These are phyloP conservation scores for Ceriagrion tenellum DNA, from an alignment of 2,888 invertebrate genomes.

Conservation along the genomic window DNA sequence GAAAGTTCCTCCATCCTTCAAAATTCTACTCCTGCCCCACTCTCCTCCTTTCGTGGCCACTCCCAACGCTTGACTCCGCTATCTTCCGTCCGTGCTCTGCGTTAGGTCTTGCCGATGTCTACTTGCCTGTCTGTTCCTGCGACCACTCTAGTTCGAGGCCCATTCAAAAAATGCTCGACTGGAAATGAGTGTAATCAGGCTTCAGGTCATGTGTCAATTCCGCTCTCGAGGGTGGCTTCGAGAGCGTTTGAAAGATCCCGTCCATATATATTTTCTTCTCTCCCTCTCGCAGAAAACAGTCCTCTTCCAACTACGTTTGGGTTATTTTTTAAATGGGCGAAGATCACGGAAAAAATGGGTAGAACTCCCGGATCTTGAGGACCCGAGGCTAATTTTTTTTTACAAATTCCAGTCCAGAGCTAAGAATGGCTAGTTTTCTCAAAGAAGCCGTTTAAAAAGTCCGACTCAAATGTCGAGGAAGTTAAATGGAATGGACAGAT, in stretches of 20 bases:
- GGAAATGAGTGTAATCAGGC: slow-evolving; percentile 55
- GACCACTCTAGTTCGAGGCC: background rate
- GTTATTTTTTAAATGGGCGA: background rate
- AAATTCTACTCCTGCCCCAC: too few species aligned
- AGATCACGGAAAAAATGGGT: background rate
- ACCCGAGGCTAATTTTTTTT: background rate
- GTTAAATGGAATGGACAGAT: background rate
- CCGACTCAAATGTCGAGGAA: background rate
- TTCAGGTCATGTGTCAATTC: slow-evolving; percentile 55
- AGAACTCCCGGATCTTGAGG: background rate
- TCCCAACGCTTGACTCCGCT: background rate
- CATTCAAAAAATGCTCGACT: background rate
- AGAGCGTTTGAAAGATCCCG: background rate
- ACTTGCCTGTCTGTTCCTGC: background rate
- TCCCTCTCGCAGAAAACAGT: background rate
- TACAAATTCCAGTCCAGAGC: background rate
- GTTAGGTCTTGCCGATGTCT: background rate
- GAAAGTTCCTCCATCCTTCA: too few species aligned
- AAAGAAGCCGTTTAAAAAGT: background rate
- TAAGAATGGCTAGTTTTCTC: too few species aligned
- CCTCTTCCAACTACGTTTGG: background rate
- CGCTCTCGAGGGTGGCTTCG: background rate
- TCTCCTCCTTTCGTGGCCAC: background rate
- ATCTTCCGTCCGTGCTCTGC: background rate
- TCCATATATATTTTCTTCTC: background rate